These are phyloP conservation scores for Synanthedon myopaeformis DNA, from an alignment of 2,888 invertebrate genomes.

Conservation along the genomic window DNA sequence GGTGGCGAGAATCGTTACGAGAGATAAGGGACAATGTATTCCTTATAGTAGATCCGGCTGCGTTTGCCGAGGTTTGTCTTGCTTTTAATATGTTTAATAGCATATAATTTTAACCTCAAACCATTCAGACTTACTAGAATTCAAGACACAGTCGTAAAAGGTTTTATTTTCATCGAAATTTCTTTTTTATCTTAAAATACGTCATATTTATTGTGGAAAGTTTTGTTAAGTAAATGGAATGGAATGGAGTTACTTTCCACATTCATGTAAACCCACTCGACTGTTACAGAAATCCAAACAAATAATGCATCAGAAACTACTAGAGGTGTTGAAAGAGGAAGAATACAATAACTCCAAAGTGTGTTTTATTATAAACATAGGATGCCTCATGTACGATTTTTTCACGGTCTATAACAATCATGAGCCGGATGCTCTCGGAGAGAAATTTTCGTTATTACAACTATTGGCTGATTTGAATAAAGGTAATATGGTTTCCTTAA, in stretches of 20 bases:
- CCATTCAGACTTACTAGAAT: too few species aligned
- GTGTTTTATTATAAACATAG: conserved; percentile 42
- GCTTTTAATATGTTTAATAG: background rate
- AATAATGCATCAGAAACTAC: conserved; percentile 43
- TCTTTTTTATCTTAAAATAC: too few species aligned
- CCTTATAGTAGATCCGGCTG: conserved; percentile 76
- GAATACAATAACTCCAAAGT: conserved; percentile 26
- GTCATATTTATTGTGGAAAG: too few species aligned
- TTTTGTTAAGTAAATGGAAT: too few species aligned
- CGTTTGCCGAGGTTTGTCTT: conserved; percentile 72
- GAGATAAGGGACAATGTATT: conserved; percentile 71
- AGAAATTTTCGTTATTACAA: conserved; percentile 27
- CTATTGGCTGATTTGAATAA: conserved; percentile 42
- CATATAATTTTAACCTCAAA: too few species aligned
- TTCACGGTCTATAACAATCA: conserved; percentile 38
- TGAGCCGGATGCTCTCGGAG: conserved; percentile 46
- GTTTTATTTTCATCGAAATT: too few species aligned
- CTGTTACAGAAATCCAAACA: conserved; percentile 47
- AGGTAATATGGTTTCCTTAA: conserved; percentile 26
- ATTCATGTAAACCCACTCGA: too few species aligned
- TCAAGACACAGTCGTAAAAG: too few species aligned
- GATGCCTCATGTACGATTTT: conserved; percentile 38
- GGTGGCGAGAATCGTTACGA: conserved; percentile 72
- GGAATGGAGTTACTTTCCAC: too few species aligned
- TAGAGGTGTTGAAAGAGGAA: conserved; percentile 28